Evolutionary conservation across 2,797 vertebrate genomes (phyloP).

Genomic region (Urosaurus nigricauda): DNA sequence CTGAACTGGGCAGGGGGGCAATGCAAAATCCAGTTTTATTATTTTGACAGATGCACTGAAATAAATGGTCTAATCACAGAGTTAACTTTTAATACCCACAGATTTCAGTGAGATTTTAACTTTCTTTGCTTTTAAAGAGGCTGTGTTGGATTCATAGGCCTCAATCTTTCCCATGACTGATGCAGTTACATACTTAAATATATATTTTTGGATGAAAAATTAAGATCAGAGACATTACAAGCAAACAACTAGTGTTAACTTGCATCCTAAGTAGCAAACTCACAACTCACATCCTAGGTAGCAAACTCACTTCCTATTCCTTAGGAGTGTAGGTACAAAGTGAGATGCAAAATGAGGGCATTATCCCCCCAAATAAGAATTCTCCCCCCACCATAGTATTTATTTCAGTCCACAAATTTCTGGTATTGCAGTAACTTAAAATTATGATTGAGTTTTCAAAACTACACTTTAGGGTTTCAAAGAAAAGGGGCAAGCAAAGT

Average conservation of each 20-base stretch:
- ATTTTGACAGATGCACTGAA: slow-evolving; percentile 36
- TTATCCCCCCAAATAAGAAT: too few species aligned
- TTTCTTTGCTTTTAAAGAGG: not conserved
- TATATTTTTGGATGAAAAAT: slow-evolving; percentile 23
- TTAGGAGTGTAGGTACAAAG: too few species aligned
- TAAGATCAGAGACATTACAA: slow-evolving; percentile 5
- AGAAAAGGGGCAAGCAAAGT: too few species aligned
- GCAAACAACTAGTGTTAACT: not conserved
- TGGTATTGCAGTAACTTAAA: too few species aligned
- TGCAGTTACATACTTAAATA: not conserved
- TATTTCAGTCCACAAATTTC: too few species aligned
- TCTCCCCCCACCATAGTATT: too few species aligned
- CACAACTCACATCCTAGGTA: too few species aligned
- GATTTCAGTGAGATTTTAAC: slow-evolving; percentile 20
- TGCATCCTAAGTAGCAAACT: not conserved
- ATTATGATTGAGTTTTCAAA: too few species aligned
- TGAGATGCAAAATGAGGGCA: too few species aligned
- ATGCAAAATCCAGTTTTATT: slow-evolving; percentile 12
- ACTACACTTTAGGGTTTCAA: too few species aligned
- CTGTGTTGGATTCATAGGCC: not conserved
- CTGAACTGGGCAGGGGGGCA: not conserved
- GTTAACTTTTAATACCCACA: slow-evolving; percentile 24
- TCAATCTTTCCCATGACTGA: not conserved
- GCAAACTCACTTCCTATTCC: not conserved
- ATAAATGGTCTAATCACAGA: slow-evolving; percentile 28